A percentile compares a stretch with the other conserved stretches of the same genome.
Conservation (phyloP, 2,797 vertebrate genomes). For the Melanotaenia trifasciata region DNA sequence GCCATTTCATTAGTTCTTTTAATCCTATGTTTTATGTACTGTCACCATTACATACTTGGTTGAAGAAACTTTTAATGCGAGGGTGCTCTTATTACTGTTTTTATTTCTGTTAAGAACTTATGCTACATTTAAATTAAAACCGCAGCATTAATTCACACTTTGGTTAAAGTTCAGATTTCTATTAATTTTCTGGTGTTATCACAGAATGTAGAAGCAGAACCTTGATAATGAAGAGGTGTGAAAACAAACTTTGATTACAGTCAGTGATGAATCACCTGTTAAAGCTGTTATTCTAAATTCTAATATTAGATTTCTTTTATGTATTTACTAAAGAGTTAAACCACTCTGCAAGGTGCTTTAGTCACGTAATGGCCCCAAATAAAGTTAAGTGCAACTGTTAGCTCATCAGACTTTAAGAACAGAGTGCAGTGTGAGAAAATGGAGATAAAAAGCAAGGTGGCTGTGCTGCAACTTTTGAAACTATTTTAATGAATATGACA, state of each 20-base stretch:
- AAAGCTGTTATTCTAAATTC: slow-evolving; percentile 4
- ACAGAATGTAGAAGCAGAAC: background rate
- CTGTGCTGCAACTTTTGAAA: background rate
- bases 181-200: background rate
- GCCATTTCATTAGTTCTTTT: slow-evolving; percentile 26
- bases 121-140: background rate
- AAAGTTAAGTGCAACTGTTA: slow-evolving; percentile 3
- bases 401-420: background rate
- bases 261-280: background rate
- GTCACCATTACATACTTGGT: no score
- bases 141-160: background rate
- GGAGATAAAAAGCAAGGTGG: background rate
- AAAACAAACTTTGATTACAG: background rate
- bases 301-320: background rate
- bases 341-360: background rate
- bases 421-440: background rate
- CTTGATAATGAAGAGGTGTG: background rate
- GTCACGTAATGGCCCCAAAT: slow-evolving; percentile 1
- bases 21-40: slow-evolving; percentile 7
- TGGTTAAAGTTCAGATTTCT: background rate
- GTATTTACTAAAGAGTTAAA: background rate
- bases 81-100: background rate
- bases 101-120: background rate
- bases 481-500: background rate
- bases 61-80: background rate